Conservation (phyloP, 1,140 invertebrate species). For the Harpegnathos saltator region DNA sequence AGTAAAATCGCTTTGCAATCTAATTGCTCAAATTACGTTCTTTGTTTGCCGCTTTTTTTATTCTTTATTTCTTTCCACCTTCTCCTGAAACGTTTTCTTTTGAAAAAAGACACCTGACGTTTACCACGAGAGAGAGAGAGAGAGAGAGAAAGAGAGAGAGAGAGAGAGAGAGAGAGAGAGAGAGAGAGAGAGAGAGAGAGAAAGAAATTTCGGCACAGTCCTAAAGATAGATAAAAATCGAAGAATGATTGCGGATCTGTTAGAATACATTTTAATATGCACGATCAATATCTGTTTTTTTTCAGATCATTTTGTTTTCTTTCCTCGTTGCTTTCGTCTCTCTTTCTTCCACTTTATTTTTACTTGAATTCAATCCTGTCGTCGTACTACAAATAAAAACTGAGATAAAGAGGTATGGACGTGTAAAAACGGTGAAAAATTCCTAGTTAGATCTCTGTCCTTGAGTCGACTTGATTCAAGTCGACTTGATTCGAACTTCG, state of each 20-base stretch:
- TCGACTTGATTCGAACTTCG: background rate
- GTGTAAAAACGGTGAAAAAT: conserved; percentile 76
- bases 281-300: conserved; percentile 73
- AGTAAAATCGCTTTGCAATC: no score
- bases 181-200: no score
- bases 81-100: conserved; percentile 49
- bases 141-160: no score
- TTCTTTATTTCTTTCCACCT: background rate
- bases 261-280: conserved; percentile 62
- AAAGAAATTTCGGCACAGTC: no score
- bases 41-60: background rate
- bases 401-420: conserved; percentile 61
- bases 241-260: conserved; percentile 67
- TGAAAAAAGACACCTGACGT: conserved; percentile 80
- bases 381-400: conserved; percentile 66
- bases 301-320: conserved; percentile 46
- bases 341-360: conserved; percentile 25
- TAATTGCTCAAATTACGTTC: no score
- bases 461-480: background rate
- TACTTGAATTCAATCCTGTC: conserved; percentile 36
- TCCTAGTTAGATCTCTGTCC: conserved; percentile 59
- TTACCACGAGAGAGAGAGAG: conserved; percentile 74
- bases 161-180: no score
- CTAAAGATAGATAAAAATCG: conserved; percentile 61
- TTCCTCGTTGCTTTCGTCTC: background rate